Percentiles rank a stretch among this genome's conserved stretches.
Evolutionary conservation across 2,113 vertebrate species (phyloP).

Genomic region (Cyanistes caeruleus): DNA sequence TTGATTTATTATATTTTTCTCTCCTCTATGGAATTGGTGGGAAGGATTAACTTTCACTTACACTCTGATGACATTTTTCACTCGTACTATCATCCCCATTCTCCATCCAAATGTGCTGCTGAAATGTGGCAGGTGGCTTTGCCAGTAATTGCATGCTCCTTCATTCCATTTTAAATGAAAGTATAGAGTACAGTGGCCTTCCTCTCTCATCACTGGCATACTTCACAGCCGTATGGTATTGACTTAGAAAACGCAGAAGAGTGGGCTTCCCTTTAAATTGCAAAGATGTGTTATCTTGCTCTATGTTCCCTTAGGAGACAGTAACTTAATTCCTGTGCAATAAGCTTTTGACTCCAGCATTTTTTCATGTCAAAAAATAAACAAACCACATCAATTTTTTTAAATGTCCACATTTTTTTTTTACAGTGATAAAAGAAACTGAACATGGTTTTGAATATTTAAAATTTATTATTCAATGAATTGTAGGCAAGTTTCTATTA

Average conservation of each 20-base stretch:
- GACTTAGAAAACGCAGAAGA: background rate
- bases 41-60: slow-evolving; percentile 39
- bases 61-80: background rate
- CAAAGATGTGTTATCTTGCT: background rate
- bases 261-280: slow-evolving; percentile 9
- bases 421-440: background rate
- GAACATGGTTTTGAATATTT: background rate
- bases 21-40: background rate
- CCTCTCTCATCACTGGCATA: background rate
- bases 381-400: background rate
- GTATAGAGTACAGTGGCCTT: background rate
- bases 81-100: background rate
- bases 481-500: background rate
- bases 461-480: background rate
- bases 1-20: slow-evolving; percentile 46
- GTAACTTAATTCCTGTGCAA: slow-evolving; percentile 4
- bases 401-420: background rate
- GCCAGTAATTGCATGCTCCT: slow-evolving; percentile 36
- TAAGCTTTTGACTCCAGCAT: background rate
- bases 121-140: slow-evolving; percentile 48
- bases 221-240: background rate
- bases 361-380: background rate
- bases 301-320: background rate
- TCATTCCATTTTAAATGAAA: slow-evolving; percentile 41
- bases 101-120: slow-evolving; percentile 19